These are phyloP conservation scores for Gallinago paraguaiae DNA, from an alignment of 2,113 vertebrate genomes.

Conservation along the genomic window DNA sequence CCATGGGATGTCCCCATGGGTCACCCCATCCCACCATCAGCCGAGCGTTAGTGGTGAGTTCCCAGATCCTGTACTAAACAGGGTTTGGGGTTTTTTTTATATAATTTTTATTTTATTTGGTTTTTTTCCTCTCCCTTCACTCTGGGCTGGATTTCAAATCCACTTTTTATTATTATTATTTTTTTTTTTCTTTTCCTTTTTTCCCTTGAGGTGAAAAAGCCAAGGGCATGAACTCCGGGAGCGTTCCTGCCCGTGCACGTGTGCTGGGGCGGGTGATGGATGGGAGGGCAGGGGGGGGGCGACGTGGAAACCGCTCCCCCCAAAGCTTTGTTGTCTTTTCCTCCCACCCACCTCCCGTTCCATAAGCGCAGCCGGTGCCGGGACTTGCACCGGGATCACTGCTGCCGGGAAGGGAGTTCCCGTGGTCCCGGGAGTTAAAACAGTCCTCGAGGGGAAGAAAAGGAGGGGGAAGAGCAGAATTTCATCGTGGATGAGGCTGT, in stretches of 20 bases:
- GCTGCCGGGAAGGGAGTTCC: neutral
- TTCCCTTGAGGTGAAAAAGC: neutral
- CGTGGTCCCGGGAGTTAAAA: neutral
- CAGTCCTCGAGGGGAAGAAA: neutral
- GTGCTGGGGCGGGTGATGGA: neutral
- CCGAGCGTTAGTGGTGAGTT: neutral
- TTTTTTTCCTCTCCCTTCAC: neutral
- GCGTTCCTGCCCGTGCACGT: neutral
- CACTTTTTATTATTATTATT: neutral
- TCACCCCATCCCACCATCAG: too few relatives aligned
- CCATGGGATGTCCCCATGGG: neutral
- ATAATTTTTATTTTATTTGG: neutral
- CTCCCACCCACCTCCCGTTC: neutral
- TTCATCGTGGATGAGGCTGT: neutral
- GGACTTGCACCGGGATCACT: neutral
- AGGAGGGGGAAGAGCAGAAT: rapidly evolving
- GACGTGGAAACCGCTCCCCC: neutral
- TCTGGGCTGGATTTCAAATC: neutral
- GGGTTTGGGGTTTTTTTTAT: too few relatives aligned
- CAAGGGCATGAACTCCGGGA: neutral
- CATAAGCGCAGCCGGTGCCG: neutral
- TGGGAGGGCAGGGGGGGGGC: neutral
- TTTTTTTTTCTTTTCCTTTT: neutral
- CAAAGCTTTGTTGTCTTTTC: slow-evolving; percentile 9
- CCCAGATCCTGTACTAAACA: neutral